Conservation (phyloP, 1,140 invertebrate genomes). For the Zeugodacus cucurbitae region DNA sequence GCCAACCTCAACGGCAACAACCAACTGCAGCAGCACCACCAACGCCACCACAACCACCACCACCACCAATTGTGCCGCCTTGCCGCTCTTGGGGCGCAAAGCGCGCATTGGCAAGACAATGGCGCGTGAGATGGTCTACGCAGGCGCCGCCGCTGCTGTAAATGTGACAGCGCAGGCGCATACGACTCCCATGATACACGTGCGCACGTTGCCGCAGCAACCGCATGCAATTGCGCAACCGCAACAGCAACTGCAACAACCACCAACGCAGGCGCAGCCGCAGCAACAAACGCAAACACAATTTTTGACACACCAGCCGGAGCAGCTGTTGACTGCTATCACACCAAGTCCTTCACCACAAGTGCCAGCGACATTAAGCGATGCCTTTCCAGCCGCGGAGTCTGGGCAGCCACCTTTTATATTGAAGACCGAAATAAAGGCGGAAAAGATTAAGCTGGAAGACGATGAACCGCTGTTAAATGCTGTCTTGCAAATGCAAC, state of each 20-base stretch:
- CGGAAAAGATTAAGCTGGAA: slow-evolving; percentile 66
- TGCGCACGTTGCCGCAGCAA: slow-evolving; percentile 4
- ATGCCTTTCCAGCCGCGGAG: slow-evolving; percentile 7
- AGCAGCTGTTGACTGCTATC: neutral
- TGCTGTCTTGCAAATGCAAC: slow-evolving; percentile 43
- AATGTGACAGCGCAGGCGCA: neutral
- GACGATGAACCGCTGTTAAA: slow-evolving; percentile 61
- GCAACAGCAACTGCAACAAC: slow-evolving; percentile 37
- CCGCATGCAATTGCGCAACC: slow-evolving; percentile 14
- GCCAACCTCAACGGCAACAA: neutral
- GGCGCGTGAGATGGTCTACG: slow-evolving; percentile 69
- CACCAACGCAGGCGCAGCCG: neutral
- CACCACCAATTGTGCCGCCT: slow-evolving; percentile 44
- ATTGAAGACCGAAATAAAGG: slow-evolving; percentile 65
- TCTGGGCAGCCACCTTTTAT: slow-evolving; percentile 51
- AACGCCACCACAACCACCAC: neutral
- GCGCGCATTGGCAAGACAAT: slow-evolving; percentile 77
- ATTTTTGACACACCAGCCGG: neutral
- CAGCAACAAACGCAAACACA: neutral
- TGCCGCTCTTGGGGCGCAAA: slow-evolving; percentile 63
- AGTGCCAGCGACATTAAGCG: neutral
- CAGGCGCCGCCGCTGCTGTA: slow-evolving; percentile 44
- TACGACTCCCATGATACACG: neutral
- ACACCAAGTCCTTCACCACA: slow-evolving; percentile 21
- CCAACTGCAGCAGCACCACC: slow-evolving; percentile 31